Base-by-base conservation (phyloP, 2,113 vertebrate species). In the Lycocorax pyrrhopterus region DNA sequence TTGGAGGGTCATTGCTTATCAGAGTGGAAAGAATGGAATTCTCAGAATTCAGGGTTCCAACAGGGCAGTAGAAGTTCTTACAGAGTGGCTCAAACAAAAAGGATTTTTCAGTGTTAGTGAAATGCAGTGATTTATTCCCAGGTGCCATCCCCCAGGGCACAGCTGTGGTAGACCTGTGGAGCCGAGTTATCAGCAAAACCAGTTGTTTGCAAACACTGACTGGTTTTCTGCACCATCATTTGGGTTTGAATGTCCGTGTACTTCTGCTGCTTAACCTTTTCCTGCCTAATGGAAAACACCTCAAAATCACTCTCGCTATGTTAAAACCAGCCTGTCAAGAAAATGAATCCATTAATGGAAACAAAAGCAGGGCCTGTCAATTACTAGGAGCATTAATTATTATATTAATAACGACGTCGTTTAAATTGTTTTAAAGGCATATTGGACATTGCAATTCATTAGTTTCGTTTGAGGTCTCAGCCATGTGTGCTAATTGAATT, bases 371-470 rank as follows among this genome's bases (percentile, higher is more conserved):
- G 29, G 30, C 66, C 51, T 96, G 92, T 92, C 94, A 90, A 95
- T 97, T 97, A 94, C 81, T 87, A 63, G 69, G 90, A 92, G 75
- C 88, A 93, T 97, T 97, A 97, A 97, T 97, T 97, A 91, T 92
- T 95, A 67, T 17, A 81, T 96, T 97, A 93, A 96, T 96, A 90
- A 94, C 88, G 43, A 80, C 23, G 26, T 95, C 1, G 52, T 94
- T 97, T 95, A 95, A 97, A 93, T 92, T 94, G 94, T 81, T 97
- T 96, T 93, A 97, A 95, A 97, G 73, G 49, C 89, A 81, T 95
- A 96, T 84, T 97, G 94, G 91, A 94, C 91, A 92, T 83, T 87
- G 78, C 66, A 75, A 96, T 87, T 96, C 95, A 97, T 96, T 97
- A 97, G 94, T 95, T 96, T 96, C 52, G 89, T 81, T 90, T 94